A percentile compares a stretch with the other conserved stretches of the same genome.
Evolutionary conservation across 2,888 invertebrate genomes (phyloP).

Genomic region (Artemia sp.): DNA sequence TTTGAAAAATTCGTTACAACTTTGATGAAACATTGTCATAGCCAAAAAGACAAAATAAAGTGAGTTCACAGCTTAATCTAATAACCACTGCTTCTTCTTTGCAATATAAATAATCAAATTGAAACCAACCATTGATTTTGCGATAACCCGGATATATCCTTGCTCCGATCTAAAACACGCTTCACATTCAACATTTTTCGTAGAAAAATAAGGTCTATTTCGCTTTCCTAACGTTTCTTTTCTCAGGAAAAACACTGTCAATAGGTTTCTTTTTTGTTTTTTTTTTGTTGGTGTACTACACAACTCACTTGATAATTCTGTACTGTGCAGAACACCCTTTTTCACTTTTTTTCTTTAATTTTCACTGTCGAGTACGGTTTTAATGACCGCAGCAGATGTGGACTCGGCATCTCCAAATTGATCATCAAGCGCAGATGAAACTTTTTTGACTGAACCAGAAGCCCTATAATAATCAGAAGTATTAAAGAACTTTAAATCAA

Average conservation of each 20-base stretch:
- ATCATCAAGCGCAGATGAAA: not conserved
- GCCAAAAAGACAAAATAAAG: too few species aligned
- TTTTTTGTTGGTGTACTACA: not conserved
- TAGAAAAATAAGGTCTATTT: constrained; percentile 11
- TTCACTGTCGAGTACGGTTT: constrained; percentile 3
- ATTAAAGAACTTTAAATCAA: too few species aligned
- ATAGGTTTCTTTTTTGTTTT: not conserved
- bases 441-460: too few species aligned
- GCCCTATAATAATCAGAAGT: too few species aligned
- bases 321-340: not conserved
- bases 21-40: too few species aligned
- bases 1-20: too few species aligned
- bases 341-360: constrained; percentile 5
- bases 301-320: constrained; percentile 2
- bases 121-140: too few species aligned
- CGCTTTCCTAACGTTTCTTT: not conserved
- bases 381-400: constrained; percentile 7
- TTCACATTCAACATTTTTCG: constrained; percentile 12
- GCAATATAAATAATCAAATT: too few species aligned
- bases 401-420: constrained; percentile 1
- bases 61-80: too few species aligned
- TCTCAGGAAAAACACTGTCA: not conserved
- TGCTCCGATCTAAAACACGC: constrained; percentile 11
- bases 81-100: too few species aligned
- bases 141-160: not conserved